Percentiles rank a stretch among this genome's conserved stretches.
These are phyloP conservation scores for Drosophila burlai DNA, from an alignment of 1,140 invertebrate genomes.

Conservation along the genomic window DNA sequence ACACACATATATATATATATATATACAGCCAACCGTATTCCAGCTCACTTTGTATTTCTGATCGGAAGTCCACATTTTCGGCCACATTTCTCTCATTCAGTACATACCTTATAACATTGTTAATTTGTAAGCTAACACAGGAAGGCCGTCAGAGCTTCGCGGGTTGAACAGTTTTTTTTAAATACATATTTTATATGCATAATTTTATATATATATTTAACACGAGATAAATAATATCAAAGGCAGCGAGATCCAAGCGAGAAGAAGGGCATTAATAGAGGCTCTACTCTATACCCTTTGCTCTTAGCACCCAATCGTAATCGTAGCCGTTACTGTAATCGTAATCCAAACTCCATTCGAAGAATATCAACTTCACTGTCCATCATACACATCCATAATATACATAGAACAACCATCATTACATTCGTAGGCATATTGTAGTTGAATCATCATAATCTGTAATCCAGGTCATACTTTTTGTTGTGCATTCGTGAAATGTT, in stretches of 20 bases:
- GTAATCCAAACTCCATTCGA: conserved; percentile 48
- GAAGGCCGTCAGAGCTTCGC: conserved; percentile 24
- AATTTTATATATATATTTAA: conserved; percentile 44
- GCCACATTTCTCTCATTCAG: conserved; percentile 44
- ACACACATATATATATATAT: conserved; percentile 47
- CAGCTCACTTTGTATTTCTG: conserved; percentile 62
- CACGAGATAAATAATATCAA: conserved; percentile 21
- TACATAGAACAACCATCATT: conserved; percentile 27
- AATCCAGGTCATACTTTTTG: conserved; percentile 54
- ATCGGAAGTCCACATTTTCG: conserved; percentile 39
- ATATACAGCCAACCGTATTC: conserved; percentile 71
- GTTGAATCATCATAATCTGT: conserved; percentile 62
- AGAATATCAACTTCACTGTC: conserved; percentile 49
- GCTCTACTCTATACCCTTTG: conserved; percentile 3
- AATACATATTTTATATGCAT: conserved; percentile 48
- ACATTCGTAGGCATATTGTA: conserved; percentile 69
- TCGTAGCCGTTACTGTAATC: conserved; percentile 1
- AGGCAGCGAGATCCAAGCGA: conserved; percentile 14
- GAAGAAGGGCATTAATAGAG: conserved; percentile 29
- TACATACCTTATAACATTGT: conserved; percentile 46
- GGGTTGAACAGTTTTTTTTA: conserved; percentile 61
- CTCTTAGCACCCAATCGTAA: conserved; percentile 27
- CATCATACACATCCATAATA: conserved; percentile 41
- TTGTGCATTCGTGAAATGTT: conserved; percentile 56
- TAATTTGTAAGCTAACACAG: conserved; percentile 51